Percentiles rank a stretch among this genome's conserved stretches.
These are phyloP conservation scores for Gavia stellata DNA, from an alignment of 2,113 vertebrate species.

Conservation along the genomic window DNA sequence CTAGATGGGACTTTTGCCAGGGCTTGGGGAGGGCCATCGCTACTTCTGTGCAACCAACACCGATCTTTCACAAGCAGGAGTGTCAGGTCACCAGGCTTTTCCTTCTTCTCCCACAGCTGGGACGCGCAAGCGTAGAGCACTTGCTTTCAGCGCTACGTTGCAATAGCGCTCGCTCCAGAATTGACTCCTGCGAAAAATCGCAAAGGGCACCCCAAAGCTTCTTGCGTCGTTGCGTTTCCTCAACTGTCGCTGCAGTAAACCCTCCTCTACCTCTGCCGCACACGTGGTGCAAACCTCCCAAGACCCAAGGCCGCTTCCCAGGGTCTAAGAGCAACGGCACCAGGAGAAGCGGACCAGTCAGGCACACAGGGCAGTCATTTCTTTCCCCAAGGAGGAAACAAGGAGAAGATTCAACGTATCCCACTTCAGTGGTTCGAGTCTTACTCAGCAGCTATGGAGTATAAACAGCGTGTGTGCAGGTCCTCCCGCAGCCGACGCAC, in stretches of 20 bases:
- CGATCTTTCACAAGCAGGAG: background rate
- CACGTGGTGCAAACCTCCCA: background rate
- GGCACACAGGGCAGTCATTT: background rate
- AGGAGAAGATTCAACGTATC: background rate
- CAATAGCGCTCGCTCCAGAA: fast-evolving
- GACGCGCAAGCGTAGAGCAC: background rate
- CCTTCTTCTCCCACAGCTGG: background rate
- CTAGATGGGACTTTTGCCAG: background rate
- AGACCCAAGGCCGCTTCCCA: background rate
- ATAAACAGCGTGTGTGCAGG: background rate
- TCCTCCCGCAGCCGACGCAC: fast-evolving
- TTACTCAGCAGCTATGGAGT: background rate
- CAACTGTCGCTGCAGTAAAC: background rate
- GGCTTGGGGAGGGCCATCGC: background rate
- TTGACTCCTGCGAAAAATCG: background rate
- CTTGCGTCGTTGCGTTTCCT: background rate
- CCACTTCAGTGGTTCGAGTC: background rate
- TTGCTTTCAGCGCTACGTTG: background rate
- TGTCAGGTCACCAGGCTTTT: background rate
- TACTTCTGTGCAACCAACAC: background rate
- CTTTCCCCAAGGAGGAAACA: background rate
- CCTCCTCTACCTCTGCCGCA: background rate
- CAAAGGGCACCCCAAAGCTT: background rate
- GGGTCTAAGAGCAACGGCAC: fast-evolving
- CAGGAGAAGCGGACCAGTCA: background rate